Evolutionary conservation across 2,797 vertebrate species (phyloP), one percentile per base, ranked within the genome.

Genomic region (Eulemur mongoz): DNA sequence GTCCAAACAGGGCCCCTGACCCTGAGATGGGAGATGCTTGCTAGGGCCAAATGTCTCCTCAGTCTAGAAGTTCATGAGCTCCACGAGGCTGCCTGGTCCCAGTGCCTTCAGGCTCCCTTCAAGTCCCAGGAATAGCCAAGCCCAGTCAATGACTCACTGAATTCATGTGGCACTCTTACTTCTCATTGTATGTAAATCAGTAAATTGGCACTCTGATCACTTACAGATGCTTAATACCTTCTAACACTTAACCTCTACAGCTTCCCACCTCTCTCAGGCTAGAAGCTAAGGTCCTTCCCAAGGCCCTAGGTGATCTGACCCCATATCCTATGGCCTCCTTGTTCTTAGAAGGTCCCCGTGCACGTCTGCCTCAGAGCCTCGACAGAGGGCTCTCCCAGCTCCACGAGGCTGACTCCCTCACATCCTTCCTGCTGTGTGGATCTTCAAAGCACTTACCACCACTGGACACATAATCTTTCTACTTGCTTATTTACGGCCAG

Each of bases 251-350:
- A 13, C 4, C 32, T 50, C 76, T 25, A n/a, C 27, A 48, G 76
- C 65, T 93, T 75, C 65, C 75, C 38, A 63, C 35, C 25, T 73
- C 12, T 57, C 75, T 85, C 67, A 61, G 76, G 81, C 76, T 40
- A 87, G 92, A 67, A 54, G 54, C 35, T 27, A 32, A 30, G 6
- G 17, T 45, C 38, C 27, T 92, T 75, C 38, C 50, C 17, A 52
- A 88, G 48, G 25, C 7, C 27, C n/a, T 5, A 20, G 48, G 63
- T 23, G 48, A 82, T 27, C 52, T 57, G 54, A 54, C 17, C 35
- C 80, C 12, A 7, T 3, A 38, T 20, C 50, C 40, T 4, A 1
- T 9, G 27, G 52, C 3, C 40, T 25, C 82, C 73, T 84, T 23
- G 7, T n/a, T 52, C 32, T 14, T 15, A n/a, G 52, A 61, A 7